Base-by-base conservation (phyloP, 92 coral and sea anemone species). In the Heliopora coerulea region DNA sequence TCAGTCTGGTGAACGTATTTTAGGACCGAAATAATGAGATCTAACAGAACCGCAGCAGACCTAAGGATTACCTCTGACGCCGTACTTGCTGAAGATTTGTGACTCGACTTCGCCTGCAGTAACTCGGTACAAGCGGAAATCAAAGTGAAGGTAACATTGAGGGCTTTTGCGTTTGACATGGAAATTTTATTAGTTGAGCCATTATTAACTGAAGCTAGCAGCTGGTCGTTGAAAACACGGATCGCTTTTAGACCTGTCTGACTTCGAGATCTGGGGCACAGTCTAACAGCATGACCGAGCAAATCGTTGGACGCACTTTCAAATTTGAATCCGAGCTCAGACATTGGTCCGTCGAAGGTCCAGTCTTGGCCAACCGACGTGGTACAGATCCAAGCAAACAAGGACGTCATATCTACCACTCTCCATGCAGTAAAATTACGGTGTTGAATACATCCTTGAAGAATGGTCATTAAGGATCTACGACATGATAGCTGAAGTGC, bases 321-420 rank as follows among this genome's bases (percentile, higher is more conserved):
- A 17, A 52, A 54, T 20, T 44, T 46, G 9, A 24, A 15, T 20
- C 54, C 31, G 7, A 19, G 49, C 23, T 31, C 40, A 27, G 28
- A 26, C 9, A 39, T 26, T 29, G 37, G 11, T 56, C 3, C 30
- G 13, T 23, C 30, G 3, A 28, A 48, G 29, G 62, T 63, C 8
- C 31, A 13, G 32, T 29, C 57, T 18, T 8, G 19, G 13, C 8
- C 12, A 32, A 50, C 57, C 52, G 46, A 44, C 28, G 62, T 70
- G n/a, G 23, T 21, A 54, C 35, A 27, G 40, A 70, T n/a, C 77
- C 77, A 70, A 12, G 6, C 29, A 37, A 70, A 20, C 0, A 70
- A 34, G 77, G 77, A 5, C 35, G 26, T 63, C 62, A 70, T 33
- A 32, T 70, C 77, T 33, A 70, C 63, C 5, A 70, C 77, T 33